Conservation (phyloP, 2,113 vertebrate genomes). For the Catharus minimus region DNA sequence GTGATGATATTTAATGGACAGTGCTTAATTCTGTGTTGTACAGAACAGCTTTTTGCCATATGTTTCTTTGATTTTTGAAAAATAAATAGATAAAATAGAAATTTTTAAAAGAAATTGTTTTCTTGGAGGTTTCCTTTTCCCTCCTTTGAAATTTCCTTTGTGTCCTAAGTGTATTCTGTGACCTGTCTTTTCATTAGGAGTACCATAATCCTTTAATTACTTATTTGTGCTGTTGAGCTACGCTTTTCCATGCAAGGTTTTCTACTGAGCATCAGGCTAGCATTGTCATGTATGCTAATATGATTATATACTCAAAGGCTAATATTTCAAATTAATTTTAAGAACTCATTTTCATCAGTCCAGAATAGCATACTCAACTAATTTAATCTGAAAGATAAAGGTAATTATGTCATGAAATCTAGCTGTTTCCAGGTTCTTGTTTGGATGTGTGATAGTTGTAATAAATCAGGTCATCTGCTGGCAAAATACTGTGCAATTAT, state of each 20-base stretch:
- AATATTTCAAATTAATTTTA: neutral
- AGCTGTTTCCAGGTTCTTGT: neutral
- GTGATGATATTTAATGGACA: neutral
- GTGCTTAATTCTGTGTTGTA: neutral
- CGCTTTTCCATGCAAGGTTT: neutral
- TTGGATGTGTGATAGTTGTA: neutral
- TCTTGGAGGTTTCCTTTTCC: neutral
- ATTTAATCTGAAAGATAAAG: neutral
- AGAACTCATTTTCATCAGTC: neutral
- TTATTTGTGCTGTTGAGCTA: neutral
- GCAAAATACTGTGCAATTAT: neutral
- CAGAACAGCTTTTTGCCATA: neutral
- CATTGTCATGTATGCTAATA: neutral
- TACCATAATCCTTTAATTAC: neutral
- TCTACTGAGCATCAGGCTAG: neutral
- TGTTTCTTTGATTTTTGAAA: neutral
- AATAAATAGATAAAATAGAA: neutral
- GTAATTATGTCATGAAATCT: neutral
- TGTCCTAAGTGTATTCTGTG: neutral
- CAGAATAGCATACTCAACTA: neutral
- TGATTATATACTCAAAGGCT: neutral
- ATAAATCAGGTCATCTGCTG: neutral
- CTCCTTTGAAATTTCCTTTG: neutral
- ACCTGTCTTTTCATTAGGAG: neutral
- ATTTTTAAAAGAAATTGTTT: neutral